These are phyloP conservation scores for Nymphalis urticae DNA, from an alignment of 2,888 invertebrate genomes.

Conservation along the genomic window DNA sequence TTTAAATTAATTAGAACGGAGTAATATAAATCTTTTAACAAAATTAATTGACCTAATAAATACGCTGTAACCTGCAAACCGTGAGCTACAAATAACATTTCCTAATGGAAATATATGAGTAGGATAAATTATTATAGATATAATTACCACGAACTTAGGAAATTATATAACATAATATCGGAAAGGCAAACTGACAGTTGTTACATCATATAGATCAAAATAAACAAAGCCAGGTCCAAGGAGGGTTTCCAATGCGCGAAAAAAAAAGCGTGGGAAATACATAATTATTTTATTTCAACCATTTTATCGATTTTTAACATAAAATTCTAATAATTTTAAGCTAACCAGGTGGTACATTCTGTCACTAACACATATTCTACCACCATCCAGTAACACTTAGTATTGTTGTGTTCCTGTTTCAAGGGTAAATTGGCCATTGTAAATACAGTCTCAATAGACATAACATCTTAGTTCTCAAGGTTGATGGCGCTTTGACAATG, in stretches of 20 bases:
- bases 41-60: not conserved
- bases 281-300: no score
- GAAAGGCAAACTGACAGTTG: not conserved
- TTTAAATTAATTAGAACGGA: not conserved
- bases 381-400: no score
- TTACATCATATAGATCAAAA: not conserved
- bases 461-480: no score
- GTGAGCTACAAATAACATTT: not conserved
- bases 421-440: no score
- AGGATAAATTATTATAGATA: slow-evolving; percentile 1
- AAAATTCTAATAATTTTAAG: no score
- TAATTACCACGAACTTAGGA: slow-evolving; percentile 9
- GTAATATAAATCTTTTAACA: not conserved
- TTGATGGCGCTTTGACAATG: no score
- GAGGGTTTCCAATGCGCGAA: not conserved
- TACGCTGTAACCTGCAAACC: not conserved
- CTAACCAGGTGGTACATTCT: no score
- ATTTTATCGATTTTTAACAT: no score
- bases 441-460: no score
- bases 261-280: not conserved
- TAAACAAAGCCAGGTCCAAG: not conserved
- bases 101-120: slow-evolving; percentile 8
- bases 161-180: not conserved
- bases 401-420: no score
- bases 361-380: no score